Conservation (phyloP, 2,113 vertebrate genomes). For the Turnix velox region DNA sequence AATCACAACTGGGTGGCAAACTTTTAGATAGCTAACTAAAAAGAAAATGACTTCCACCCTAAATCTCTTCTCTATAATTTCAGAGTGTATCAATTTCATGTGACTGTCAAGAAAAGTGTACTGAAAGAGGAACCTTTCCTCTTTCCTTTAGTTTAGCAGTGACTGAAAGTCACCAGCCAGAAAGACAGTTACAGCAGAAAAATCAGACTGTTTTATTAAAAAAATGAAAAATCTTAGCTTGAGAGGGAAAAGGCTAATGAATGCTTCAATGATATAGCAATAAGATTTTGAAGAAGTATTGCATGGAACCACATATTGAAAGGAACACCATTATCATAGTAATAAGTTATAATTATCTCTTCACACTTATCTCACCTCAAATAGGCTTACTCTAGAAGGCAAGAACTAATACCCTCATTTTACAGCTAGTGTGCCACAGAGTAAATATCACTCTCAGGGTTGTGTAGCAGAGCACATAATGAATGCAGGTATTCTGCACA, state of each 20-base stretch:
- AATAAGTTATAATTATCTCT: conserved; percentile 18
- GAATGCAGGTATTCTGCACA: background rate
- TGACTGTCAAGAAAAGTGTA: background rate
- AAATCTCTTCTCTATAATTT: background rate
- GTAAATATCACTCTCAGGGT: background rate
- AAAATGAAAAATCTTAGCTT: background rate
- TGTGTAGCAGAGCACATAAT: background rate
- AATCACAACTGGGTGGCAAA: background rate
- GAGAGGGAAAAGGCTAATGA: background rate
- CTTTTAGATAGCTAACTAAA: background rate
- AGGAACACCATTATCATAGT: background rate
- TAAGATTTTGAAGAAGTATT: background rate
- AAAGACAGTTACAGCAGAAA: background rate
- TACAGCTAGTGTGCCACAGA: background rate
- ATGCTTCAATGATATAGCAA: background rate
- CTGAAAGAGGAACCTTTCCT: background rate
- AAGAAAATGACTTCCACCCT: background rate
- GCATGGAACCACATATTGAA: background rate
- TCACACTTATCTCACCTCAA: background rate
- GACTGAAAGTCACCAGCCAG: background rate
- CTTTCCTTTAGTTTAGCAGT: background rate
- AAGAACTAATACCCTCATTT: background rate
- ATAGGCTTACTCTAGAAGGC: background rate
- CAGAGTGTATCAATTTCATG: background rate
- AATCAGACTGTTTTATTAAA: background rate